Base-by-base conservation (phyloP, 1,140 invertebrate species). In the Caligus rogercresseyi region DNA sequence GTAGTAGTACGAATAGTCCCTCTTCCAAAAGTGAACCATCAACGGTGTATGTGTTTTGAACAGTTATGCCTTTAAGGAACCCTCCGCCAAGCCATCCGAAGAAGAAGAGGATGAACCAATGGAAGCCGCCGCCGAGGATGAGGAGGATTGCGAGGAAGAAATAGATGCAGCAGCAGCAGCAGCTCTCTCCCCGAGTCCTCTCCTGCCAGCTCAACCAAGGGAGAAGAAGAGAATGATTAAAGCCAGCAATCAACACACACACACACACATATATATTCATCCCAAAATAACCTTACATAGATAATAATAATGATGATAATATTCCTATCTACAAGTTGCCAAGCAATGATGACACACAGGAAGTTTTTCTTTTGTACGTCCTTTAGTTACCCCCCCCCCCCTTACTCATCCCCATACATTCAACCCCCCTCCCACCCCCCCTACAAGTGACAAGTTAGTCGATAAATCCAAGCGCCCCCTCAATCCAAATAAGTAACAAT, bases 21-120 rank as follows among this genome's bases (percentile, higher is more conserved):
- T 14, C 65, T 68, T 52, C 51, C 19, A 31, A 60, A 64, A 53
- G 89, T 71, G 83, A 88, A 88, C 90, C 65, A 91, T 90, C 66
- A 91, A 91, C 69, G 87, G 88, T 2, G 87, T 91, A 16, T 91
- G 88, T 70, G 86, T 91, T 1, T 88, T 89, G 83, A 83, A 86
- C 63, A 72, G 68, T 26, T 65, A 67, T 26, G 68, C 64, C n/a
- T 43, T 43, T 43, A 66, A 60, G 18, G 64, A 59, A 64, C 66
- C 56, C 54, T 62, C 54, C 15, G 65, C 66, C 54, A 62, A 54
- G 59, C 64, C 24, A 52, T 65, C 25, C 43, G 58, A 16, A 61
- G 63, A 25, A 53, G 61, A 52, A 57, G 65, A 63, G 63, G 69
- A 57, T 61, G 58, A 59, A 58, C 66, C n/a, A 54, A 64, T 56